Evolutionary conservation across 2,113 vertebrate species (phyloP), one percentile per base, ranked within the genome.

Genomic region (Formicarius rufipectus): DNA sequence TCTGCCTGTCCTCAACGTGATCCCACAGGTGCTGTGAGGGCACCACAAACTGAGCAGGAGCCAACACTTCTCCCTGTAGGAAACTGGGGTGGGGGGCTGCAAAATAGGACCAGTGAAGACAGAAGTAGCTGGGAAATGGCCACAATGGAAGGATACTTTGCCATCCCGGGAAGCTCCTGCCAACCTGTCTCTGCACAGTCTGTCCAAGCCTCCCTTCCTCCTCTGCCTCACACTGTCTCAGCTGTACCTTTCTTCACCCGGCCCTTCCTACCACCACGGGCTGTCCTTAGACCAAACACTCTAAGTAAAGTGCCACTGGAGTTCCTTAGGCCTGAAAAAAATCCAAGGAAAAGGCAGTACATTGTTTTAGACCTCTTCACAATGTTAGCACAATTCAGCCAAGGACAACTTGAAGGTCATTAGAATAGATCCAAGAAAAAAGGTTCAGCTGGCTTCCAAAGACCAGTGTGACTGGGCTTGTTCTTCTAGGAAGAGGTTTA

Each of bases 351-450:
- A 49, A 6, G 14, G 44, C 37, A 53, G n/a, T 1, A 31, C 4
- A 3, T 9, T 49, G 58, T 45, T 86, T 85, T 39, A 73, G 56
- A 95, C 68, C 73, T 14, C n/a, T 62, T 80, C 79, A 56, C 53
- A 62, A 12, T 53, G 23, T 27, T 10, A 53, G 53, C n/a, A 58
- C 39, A 21, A 66, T 16, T 59, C 39, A 71, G 35, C 35, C 82
- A 95, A 95, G 82, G 88, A 84, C 85, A 93, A 56, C 64, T 19
- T 78, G 75, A 89, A 93, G 87, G 92, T 88, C 85, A 81, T 69
- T 14, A 85, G 59, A 79, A 66, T 8, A 87, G 62, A 73, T 45
- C 35, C 55, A 71, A 40, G 56, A 25, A 37, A 47, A 71, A 55
- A 88, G 20, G 42, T 60, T 62, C 55, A 72, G 15, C n/a, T n/a